Evolutionary conservation across 2,888 invertebrate species (phyloP).

Genomic region (Sinohyriopsis cumingii): DNA sequence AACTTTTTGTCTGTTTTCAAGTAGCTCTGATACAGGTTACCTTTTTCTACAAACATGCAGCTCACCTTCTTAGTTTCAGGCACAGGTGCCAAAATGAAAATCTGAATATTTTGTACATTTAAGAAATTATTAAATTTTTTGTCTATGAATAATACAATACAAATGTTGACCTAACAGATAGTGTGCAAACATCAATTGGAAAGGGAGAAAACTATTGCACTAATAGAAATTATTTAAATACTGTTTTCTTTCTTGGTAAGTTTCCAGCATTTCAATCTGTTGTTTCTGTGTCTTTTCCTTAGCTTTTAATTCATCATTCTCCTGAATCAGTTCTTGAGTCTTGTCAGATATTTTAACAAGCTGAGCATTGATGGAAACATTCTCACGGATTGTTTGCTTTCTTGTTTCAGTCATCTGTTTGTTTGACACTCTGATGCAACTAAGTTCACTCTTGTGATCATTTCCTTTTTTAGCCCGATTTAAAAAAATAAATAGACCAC

Average conservation of each 20-base stretch:
- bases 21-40: too few relatives aligned
- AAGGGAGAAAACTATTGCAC: not conserved
- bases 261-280: conserved; percentile 69
- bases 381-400: conserved; percentile 86
- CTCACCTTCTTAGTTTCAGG: too few relatives aligned
- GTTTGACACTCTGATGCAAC: conserved; percentile 89
- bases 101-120: too few relatives aligned
- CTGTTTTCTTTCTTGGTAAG: conserved; percentile 70
- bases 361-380: conserved; percentile 71
- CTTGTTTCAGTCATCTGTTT: conserved; percentile 91
- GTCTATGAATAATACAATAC: not conserved
- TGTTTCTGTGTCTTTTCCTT: conserved; percentile 64
- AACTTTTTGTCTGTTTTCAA: too few relatives aligned
- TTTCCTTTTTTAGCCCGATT: conserved; percentile 81
- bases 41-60: too few relatives aligned
- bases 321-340: conserved; percentile 69
- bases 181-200: not conserved
- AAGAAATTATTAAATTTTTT: too few relatives aligned
- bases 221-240: conserved; percentile 2
- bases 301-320: conserved; percentile 66
- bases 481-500: too few relatives aligned
- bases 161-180: not conserved
- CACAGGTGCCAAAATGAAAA: too few relatives aligned
- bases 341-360: conserved; percentile 72
- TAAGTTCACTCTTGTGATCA: conserved; percentile 85